Percentiles rank a stretch among this genome's conserved stretches.
These are phyloP conservation scores for Pseudorasbora parva DNA, from an alignment of 2,113 vertebrate species.

Conservation along the genomic window DNA sequence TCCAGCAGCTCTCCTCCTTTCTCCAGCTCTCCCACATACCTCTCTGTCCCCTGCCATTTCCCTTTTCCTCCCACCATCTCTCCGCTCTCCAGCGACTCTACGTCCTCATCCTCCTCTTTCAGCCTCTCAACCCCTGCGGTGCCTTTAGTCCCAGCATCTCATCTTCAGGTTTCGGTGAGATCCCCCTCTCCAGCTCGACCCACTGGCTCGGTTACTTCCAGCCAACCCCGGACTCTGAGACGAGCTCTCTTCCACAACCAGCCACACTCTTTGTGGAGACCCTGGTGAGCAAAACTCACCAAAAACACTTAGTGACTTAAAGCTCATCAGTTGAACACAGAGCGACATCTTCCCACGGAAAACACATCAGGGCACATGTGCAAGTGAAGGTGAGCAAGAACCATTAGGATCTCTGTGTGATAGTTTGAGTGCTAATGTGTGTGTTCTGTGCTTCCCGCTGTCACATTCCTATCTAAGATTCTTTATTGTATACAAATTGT, in stretches of 20 bases:
- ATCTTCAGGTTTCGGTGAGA: slow-evolving; percentile 22
- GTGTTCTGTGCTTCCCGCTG: background rate
- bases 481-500: slow-evolving; percentile 46
- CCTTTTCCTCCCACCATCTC: slow-evolving; percentile 55
- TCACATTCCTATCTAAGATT: slow-evolving; percentile 23
- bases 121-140: slow-evolving; percentile 11
- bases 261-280: slow-evolving; percentile 56
- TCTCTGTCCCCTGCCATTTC: slow-evolving; percentile 59
- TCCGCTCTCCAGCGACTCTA: slow-evolving; percentile 52
- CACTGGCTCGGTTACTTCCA: background rate
- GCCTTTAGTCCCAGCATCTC: slow-evolving; percentile 4
- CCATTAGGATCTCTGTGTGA: background rate
- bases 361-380: background rate
- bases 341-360: background rate
- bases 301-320: background rate
- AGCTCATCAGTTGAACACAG: background rate
- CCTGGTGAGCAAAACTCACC: slow-evolving; percentile 54
- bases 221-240: slow-evolving; percentile 49
- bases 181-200: slow-evolving; percentile 24
- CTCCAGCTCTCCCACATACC: slow-evolving; percentile 55
- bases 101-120: slow-evolving; percentile 24
- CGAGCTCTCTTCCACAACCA: slow-evolving; percentile 55
- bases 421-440: background rate
- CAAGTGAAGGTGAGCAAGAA: background rate
- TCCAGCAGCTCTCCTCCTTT: slow-evolving; percentile 51